Evolutionary conservation across 2,888 invertebrate genomes (phyloP).

Genomic region (Hypselothyrea guttata): DNA sequence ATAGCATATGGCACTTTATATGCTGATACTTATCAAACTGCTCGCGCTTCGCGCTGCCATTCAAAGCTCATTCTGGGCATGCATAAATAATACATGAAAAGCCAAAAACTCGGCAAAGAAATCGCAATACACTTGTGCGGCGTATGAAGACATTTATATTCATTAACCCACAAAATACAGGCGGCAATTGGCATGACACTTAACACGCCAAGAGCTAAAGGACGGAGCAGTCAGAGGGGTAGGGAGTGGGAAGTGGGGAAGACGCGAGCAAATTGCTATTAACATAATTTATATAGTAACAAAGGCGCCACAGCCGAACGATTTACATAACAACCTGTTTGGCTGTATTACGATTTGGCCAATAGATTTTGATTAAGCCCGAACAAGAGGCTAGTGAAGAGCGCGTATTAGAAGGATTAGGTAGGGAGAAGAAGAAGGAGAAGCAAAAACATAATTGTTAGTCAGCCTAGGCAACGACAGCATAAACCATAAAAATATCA

Average conservation of each 20-base stretch:
- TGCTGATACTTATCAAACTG: too few species aligned
- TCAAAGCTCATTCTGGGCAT: too few species aligned
- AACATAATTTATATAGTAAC: constrained; percentile 66
- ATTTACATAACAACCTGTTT: constrained; percentile 42
- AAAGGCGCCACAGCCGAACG: constrained; percentile 17
- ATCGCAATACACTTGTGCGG: not conserved
- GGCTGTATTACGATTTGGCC: constrained; percentile 25
- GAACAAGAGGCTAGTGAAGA: constrained; percentile 21
- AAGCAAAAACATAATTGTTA: constrained; percentile 62
- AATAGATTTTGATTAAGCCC: constrained; percentile 53
- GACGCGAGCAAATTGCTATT: constrained; percentile 55
- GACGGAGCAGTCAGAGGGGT: not conserved
- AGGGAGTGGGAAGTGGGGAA: not conserved
- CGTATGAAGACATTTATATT: constrained; percentile 61
- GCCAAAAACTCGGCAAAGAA: too few species aligned
- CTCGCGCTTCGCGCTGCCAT: too few species aligned
- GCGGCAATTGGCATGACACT: constrained; percentile 43
- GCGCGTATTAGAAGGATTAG: not conserved
- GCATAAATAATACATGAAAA: too few species aligned
- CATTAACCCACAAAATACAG: constrained; percentile 51
- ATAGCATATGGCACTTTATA: too few species aligned
- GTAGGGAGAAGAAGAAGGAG: too few species aligned
- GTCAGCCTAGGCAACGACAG: constrained; percentile 39
- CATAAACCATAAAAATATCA: constrained; percentile 51
- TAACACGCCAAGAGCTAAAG: constrained; percentile 38